phyloP scores from a whole-genome alignment of 1,140 invertebrate species.

The Drosophila grimshawi region DNA sequence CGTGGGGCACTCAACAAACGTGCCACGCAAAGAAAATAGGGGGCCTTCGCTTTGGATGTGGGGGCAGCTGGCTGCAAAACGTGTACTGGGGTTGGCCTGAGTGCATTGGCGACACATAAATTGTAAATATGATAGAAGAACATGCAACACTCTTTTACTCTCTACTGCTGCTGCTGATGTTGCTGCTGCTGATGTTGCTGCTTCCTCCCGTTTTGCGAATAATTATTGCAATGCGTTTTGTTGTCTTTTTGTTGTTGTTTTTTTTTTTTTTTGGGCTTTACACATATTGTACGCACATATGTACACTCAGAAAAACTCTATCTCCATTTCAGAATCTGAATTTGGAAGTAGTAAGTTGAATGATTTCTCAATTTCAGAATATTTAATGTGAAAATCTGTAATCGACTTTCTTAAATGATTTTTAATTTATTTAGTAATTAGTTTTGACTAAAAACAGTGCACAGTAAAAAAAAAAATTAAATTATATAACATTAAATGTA shows the following conservation, averaged over 20 bases:
- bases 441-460: too few species aligned
- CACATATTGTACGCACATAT: slow-evolving; percentile 23
- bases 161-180: slow-evolving; percentile 5
- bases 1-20: background rate
- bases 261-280: slow-evolving; percentile 15
- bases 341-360: too few species aligned
- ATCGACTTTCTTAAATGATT: too few species aligned
- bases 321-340: background rate
- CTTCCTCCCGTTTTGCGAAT: slow-evolving; percentile 53
- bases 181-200: slow-evolving; percentile 18
- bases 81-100: slow-evolving; percentile 41
- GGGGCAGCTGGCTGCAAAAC: background rate
- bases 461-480: too few species aligned
- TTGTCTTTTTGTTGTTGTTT: slow-evolving; percentile 34
- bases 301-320: background rate
- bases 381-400: too few species aligned
- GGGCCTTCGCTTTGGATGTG: background rate
- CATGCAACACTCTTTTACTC: slow-evolving; percentile 60
- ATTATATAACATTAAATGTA: too few species aligned
- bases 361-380: background rate
- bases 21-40: slow-evolving; percentile 2
- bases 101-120: slow-evolving; percentile 80
- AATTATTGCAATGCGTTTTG: slow-evolving; percentile 75
- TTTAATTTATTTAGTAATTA: too few species aligned
- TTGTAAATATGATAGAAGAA: slow-evolving; percentile 80